Base-by-base conservation (phyloP, 2,113 vertebrate species). In the Pantherophis guttatus region DNA sequence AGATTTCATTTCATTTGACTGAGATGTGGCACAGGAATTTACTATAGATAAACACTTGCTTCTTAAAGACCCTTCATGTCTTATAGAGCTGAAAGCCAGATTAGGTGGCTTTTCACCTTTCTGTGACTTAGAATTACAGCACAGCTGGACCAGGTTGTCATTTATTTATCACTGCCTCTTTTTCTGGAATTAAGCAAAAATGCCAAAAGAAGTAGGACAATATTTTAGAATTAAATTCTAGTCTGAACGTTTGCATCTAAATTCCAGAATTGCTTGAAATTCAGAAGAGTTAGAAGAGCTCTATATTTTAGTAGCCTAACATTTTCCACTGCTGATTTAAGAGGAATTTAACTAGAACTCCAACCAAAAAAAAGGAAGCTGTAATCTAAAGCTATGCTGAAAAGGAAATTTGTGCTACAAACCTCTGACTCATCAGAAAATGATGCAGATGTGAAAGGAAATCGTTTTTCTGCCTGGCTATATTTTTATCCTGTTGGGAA, bases 381-480 rank as follows among this genome's bases (percentile, higher is more conserved):
- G 92, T 95, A 97, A 97, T 93, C 95, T 88, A 97, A 97, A 97
- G 95, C 95, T 96, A 95, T 94, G 95, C 70, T 86, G 93, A 93
- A 95, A 95, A 96, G 93, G 91, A 95, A 95, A 96, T 96, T 95
- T 90, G 50, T 95, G 94, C 92, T 95, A 94, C 96, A 94, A 97
- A 96, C 92, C 5, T 88, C 93, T 96, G 94, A 93, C 95, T 96
- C 96, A 97, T 96, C 97, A 95, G 88, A 94, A 97, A 97, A 44
- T 94, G 95, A 96, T 94, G 95, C 88, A 96, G 94, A 95, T 96
- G 92, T 95, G 96, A 97, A 97, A 97, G 95, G 96, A 97, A 97
- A 97, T 95, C 95, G 96, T 97, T 95, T 81, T 81, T 81, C 70
- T 85, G 88, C 39, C 81, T 95, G 96, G 94, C 94, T 97, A 96